These are phyloP conservation scores for Laticauda colubrina DNA, from an alignment of 2,113 vertebrate genomes.

Conservation along the genomic window DNA sequence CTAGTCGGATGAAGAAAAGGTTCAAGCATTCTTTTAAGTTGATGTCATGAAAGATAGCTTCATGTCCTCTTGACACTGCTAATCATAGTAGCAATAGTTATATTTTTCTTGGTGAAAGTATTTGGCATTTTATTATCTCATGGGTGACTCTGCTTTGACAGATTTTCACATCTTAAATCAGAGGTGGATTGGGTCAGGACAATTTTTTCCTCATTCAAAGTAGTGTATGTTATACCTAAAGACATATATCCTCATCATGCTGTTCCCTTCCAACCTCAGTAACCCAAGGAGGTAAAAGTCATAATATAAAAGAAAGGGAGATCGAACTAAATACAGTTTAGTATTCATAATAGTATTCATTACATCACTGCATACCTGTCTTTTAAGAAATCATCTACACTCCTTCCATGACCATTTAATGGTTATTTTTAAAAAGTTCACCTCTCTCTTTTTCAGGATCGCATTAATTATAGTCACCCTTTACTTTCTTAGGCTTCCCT, in stretches of 20 bases:
- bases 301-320: background rate
- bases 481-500: background rate
- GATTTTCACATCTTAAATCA: background rate
- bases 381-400: background rate
- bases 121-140: background rate
- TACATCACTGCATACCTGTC: background rate
- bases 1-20: background rate
- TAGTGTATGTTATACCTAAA: background rate
- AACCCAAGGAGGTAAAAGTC: background rate
- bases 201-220: background rate
- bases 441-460: background rate
- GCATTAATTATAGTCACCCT: background rate
- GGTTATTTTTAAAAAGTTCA: background rate
- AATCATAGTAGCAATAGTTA: background rate
- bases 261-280: background rate
- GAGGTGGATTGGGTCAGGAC: background rate
- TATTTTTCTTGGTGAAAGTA: background rate
- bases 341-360: background rate
- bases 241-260: background rate
- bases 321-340: background rate
- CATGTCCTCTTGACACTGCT: background rate
- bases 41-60: background rate
- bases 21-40: background rate
- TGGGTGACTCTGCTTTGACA: background rate
- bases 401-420: background rate